Conservation (phyloP, 2,888 invertebrate species). For the Volucella inflata region DNA sequence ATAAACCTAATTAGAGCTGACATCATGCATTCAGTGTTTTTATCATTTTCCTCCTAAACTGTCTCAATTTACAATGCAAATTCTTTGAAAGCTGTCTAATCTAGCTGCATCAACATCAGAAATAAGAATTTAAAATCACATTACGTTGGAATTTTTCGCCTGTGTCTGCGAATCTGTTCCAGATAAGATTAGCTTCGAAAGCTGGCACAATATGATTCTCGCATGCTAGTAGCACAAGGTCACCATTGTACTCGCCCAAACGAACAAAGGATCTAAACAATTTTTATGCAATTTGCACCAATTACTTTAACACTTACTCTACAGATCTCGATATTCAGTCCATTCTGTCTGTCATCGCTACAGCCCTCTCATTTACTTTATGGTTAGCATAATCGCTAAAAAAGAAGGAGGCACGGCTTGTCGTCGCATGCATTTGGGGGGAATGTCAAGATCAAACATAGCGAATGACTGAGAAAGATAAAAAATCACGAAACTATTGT, state of each 20-base stretch:
- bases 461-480: slow-evolving; percentile 3
- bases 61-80: neutral
- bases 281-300: slow-evolving; percentile 50
- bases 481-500: slow-evolving; percentile 31
- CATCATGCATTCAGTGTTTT: slow-evolving; percentile 14
- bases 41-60: neutral
- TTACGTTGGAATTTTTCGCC: slow-evolving; percentile 30
- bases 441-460: slow-evolving; percentile 56
- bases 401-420: neutral
- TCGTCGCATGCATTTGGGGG: slow-evolving; percentile 41
- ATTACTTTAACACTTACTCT: slow-evolving; percentile 41
- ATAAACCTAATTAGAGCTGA: slow-evolving; percentile 9
- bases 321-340: slow-evolving; percentile 33
- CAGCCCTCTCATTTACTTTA: slow-evolving; percentile 16
- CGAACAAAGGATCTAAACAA: slow-evolving; percentile 51
- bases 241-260: slow-evolving; percentile 15
- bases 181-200: neutral
- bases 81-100: slow-evolving; percentile 10
- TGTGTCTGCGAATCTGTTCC: too few relatives aligned
- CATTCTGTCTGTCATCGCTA: neutral
- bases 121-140: slow-evolving; percentile 37
- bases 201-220: slow-evolving; percentile 5
- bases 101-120: slow-evolving; percentile 33
- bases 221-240: slow-evolving; percentile 43
- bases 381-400: slow-evolving; percentile 56